Conservation (phyloP, 2,888 invertebrate species). For the Acrobasis suavella region DNA sequence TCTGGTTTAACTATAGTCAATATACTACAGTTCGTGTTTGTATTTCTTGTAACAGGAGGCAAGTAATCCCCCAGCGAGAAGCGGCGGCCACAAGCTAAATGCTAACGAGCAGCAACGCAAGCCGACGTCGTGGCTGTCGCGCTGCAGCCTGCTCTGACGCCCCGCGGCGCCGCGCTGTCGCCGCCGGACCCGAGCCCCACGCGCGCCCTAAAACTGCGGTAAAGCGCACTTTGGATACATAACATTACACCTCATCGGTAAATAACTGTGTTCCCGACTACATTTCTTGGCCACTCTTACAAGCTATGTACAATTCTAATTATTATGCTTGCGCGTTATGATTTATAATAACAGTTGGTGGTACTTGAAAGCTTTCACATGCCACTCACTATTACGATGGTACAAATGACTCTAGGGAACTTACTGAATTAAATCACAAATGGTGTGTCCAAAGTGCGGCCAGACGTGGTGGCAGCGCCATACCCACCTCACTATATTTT, state of each 20-base stretch:
- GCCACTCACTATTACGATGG: neutral
- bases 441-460: slow-evolving; percentile 32
- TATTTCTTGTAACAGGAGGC: slow-evolving; percentile 85
- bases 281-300: neutral
- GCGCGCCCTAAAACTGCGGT: slow-evolving; percentile 31
- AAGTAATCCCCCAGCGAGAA: slow-evolving; percentile 91
- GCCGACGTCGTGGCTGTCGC: slow-evolving; percentile 92
- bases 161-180: slow-evolving; percentile 37
- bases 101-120: slow-evolving; percentile 90
- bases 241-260: neutral
- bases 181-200: slow-evolving; percentile 36
- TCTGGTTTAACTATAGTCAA: too few relatives aligned
- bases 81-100: slow-evolving; percentile 89
- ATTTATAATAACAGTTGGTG: neutral
- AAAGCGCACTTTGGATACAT: slow-evolving; percentile 10
- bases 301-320: neutral
- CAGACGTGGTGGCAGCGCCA: slow-evolving; percentile 29
- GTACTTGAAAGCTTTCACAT: neutral
- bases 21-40: neutral
- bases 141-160: slow-evolving; percentile 95
- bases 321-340: neutral
- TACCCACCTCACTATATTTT: slow-evolving; percentile 73
- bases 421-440: neutral
- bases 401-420: neutral
- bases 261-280: neutral